A percentile compares a stretch with the other conserved stretches of the same genome.
Conservation (phyloP, 2,797 vertebrate species). For the Semotilus atromaculatus region DNA sequence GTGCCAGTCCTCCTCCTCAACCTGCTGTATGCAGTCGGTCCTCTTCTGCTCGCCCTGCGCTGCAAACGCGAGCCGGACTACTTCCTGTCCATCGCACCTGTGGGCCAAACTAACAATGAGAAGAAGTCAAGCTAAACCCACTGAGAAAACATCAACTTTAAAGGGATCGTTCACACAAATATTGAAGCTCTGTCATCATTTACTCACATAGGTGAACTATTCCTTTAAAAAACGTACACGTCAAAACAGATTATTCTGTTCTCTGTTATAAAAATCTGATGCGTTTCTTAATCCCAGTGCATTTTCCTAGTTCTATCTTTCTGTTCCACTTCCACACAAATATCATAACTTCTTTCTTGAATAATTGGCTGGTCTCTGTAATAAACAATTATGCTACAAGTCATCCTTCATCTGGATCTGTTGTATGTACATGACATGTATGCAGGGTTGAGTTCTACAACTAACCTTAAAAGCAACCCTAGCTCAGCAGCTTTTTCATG, state of each 20-base stretch:
- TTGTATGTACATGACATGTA: constrained; percentile 3
- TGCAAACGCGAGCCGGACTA: constrained; percentile 80
- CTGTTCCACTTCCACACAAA: not conserved
- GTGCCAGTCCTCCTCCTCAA: constrained; percentile 79
- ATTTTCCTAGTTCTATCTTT: not conserved
- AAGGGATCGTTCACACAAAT: not conserved
- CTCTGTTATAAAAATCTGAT: not conserved
- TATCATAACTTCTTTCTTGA: not conserved
- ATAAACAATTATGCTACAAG: constrained; percentile 21
- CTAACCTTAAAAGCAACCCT: constrained; percentile 46
- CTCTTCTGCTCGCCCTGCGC: constrained; percentile 81
- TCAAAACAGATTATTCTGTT: not conserved
- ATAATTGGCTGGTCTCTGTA: not conserved
- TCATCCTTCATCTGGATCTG: not conserved
- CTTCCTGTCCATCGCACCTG: constrained; percentile 72
- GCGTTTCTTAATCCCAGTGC: not conserved
- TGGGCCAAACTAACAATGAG: constrained; percentile 61
- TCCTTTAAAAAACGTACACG: not conserved
- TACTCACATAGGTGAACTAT: not conserved
- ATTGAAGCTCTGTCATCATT: not conserved
- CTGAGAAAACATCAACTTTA: not conserved
- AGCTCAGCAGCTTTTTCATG: constrained; percentile 71
- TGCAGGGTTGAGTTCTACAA: not conserved
- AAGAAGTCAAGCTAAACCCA: constrained; percentile 73
- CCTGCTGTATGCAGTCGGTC: constrained; percentile 76